phyloP scores from a whole-genome alignment of 1,140 invertebrate species.

The Aphelenchoides fujianensis region DNA sequence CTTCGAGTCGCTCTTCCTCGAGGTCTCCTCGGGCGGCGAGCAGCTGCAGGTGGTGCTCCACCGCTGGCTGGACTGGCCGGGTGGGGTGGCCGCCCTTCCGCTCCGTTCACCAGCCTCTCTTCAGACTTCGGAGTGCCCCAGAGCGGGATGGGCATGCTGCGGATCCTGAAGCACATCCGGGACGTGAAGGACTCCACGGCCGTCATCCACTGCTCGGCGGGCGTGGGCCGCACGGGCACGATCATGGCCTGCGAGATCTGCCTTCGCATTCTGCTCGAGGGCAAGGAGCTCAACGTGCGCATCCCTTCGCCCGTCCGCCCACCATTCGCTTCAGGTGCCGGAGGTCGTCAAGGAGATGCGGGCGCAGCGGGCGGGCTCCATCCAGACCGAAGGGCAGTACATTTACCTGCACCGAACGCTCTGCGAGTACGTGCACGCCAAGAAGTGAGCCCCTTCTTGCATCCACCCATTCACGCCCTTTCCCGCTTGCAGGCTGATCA shows the following conservation, averaged over 20 bases:
- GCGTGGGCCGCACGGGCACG: conserved; percentile 29
- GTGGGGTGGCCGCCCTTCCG: not conserved
- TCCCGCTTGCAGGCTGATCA: not conserved
- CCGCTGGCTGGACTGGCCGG: conserved; percentile 21
- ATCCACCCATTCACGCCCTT: not conserved
- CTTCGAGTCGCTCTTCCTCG: not conserved
- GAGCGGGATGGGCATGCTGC: conserved; percentile 23
- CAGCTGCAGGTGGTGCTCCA: not conserved
- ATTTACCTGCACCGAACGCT: conserved; percentile 25
- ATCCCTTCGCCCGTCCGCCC: not conserved
- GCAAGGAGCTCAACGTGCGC: conserved; percentile 7
- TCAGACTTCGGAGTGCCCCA: conserved; percentile 30
- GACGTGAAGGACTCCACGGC: conserved; percentile 19
- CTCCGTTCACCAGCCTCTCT: too few species aligned
- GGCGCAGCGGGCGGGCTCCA: not conserved
- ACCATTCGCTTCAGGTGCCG: not conserved
- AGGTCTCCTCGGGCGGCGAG: not conserved
- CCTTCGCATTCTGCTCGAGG: not conserved
- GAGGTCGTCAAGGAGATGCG: conserved; percentile 31
- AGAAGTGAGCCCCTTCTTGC: not conserved
- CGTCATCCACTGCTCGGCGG: conserved; percentile 24
- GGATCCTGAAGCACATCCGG: conserved; percentile 19
- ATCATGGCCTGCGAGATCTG: conserved; percentile 19
- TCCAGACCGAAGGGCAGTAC: conserved; percentile 33
- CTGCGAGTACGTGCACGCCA: conserved; percentile 31